Percentiles rank a stretch among this genome's conserved stretches.
phyloP scores from a whole-genome alignment of 1,140 invertebrate species.

The Riptortus pedestris region DNA sequence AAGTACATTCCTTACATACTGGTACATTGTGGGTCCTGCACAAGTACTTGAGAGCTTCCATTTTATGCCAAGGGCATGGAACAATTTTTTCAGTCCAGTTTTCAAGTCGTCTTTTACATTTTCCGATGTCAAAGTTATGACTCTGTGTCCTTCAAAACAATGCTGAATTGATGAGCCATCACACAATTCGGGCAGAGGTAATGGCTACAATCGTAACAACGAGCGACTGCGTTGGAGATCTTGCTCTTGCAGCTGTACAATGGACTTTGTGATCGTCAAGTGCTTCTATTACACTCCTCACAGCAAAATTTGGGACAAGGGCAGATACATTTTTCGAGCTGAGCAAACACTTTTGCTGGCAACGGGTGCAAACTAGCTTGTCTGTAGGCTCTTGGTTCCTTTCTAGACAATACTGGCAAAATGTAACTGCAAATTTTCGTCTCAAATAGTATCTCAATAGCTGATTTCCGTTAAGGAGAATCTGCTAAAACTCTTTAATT shows the following conservation, averaged over 20 bases:
- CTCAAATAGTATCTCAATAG: too few relatives aligned
- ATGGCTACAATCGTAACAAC: conserved; percentile 89
- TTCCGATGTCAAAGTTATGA: conserved; percentile 60
- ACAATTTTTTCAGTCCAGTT: conserved; percentile 50
- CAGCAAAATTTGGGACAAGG: conserved; percentile 56
- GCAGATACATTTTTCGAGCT: conserved; percentile 47
- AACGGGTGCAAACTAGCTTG: conserved; percentile 70
- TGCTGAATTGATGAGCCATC: conserved; percentile 96
- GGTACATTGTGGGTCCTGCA: conserved; percentile 81
- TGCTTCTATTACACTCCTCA: conserved; percentile 42
- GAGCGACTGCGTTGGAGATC: conserved; percentile 73
- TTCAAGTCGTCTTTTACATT: conserved; percentile 36
- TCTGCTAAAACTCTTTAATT: too few relatives aligned
- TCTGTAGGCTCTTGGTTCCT: conserved; percentile 58
- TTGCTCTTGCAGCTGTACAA: conserved; percentile 79
- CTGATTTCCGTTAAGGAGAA: too few relatives aligned
- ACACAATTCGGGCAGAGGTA: conserved; percentile 93
- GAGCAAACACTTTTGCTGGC: conserved; percentile 58
- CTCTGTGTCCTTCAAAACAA: conserved; percentile 91
- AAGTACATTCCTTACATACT: conserved; percentile 88
- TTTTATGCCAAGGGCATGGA: conserved; percentile 71
- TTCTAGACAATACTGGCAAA: conserved; percentile 70
- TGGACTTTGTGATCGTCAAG: conserved; percentile 39
- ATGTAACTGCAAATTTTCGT: too few relatives aligned
- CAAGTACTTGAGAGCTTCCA: conserved; percentile 79